These are phyloP conservation scores for Phlogophora meticulosa DNA, from an alignment of 2,888 invertebrate species.

Conservation along the genomic window DNA sequence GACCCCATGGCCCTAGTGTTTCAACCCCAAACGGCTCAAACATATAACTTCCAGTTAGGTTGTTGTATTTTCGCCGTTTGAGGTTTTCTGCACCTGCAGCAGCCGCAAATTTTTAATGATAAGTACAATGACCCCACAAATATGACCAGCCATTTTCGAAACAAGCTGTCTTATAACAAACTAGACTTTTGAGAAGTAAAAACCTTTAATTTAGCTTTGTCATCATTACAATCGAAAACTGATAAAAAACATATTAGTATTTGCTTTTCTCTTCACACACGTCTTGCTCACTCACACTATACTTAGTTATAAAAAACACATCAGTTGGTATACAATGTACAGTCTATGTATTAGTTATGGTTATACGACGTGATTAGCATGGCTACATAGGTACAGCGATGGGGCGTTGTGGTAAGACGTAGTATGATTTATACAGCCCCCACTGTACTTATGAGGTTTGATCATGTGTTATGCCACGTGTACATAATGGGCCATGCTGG, in stretches of 20 bases:
- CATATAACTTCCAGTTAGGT: too few species aligned
- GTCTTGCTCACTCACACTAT: neutral
- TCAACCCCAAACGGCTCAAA: too few species aligned
- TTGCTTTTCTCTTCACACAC: constrained; percentile 1
- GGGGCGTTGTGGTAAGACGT: constrained; percentile 39
- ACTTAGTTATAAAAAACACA: constrained; percentile 9
- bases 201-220: neutral
- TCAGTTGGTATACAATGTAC: constrained; percentile 11
- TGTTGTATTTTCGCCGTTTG: too few species aligned
- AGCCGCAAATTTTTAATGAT: too few species aligned
- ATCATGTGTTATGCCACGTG: constrained; percentile 31
- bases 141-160: too few species aligned
- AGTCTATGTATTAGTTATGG: constrained; percentile 38
- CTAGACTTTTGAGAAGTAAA: neutral
- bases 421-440: constrained; percentile 43
- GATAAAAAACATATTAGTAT: constrained; percentile 4
- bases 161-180: too few species aligned
- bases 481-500: constrained; percentile 22
- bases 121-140: too few species aligned
- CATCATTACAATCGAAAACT: constrained; percentile 3
- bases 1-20: too few species aligned
- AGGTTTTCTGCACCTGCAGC: too few species aligned
- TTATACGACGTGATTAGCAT: constrained; percentile 35
- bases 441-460: constrained; percentile 29
- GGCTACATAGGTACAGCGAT: constrained; percentile 5